phyloP scores from a whole-genome alignment of 2,113 vertebrate species.

The Genyomyrus donnyi region DNA sequence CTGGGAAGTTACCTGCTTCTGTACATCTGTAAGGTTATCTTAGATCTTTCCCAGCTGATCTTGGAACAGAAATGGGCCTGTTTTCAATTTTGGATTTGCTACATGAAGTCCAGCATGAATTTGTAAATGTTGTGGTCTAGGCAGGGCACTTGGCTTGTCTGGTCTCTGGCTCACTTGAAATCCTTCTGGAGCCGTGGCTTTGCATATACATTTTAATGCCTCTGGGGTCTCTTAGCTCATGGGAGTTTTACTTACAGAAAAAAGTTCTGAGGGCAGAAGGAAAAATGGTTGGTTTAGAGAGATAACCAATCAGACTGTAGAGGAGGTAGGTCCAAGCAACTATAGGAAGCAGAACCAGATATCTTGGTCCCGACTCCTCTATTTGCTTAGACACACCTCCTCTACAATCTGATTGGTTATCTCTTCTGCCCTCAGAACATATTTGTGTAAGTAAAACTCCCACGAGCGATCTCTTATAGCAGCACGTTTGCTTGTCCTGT shows the following conservation, averaged over 20 bases:
- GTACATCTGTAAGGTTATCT: not conserved
- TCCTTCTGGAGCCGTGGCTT: not conserved
- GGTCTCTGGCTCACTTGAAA: not conserved
- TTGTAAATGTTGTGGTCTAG: not conserved
- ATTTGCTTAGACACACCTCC: no score
- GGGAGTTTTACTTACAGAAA: no score
- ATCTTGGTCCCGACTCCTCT: no score
- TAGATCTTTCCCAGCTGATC: not conserved
- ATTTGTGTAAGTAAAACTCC: no score
- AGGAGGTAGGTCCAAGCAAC: no score
- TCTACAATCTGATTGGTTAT: no score
- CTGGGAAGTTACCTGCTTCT: not conserved
- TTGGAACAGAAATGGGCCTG: not conserved
- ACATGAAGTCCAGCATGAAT: not conserved
- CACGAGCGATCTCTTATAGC: not conserved
- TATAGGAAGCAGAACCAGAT: no score
- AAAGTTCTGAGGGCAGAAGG: no score
- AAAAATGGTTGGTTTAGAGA: no score
- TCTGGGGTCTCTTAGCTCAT: not conserved
- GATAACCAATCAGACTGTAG: no score
- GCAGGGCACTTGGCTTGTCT: not conserved
- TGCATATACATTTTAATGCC: not conserved
- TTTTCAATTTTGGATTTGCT: not conserved
- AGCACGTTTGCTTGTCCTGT: not conserved
- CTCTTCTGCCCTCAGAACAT: no score